Evolutionary conservation across 2,888 invertebrate genomes (phyloP), one percentile per base, ranked within the genome.

Genomic region (Hirtodrosophila trivittata): DNA sequence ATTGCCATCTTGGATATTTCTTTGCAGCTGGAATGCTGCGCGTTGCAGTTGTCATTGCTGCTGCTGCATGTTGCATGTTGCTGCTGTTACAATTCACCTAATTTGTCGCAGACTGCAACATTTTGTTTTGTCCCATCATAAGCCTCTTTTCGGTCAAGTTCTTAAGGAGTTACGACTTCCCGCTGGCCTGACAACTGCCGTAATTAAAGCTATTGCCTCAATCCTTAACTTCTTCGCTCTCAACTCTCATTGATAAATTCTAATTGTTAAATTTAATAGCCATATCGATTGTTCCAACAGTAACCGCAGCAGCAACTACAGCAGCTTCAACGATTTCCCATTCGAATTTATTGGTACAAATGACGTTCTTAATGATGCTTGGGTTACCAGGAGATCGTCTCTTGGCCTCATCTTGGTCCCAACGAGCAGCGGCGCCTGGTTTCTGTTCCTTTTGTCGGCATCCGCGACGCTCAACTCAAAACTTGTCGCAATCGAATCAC

Each of bases 281-380:
- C 88, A 74, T 87, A 88, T 87, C 88, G 81, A 87, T 86, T 86
- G 87, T 83, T 75, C 64, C 55, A 55, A 13, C 43, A 16, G 37
- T 35, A 58, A 32, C 10, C 21, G 42, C 37, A 51, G 57, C 67
- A 59, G 38, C 45, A 46, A 41, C 21, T 54, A 33, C 41, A 33
- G 65, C 73, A 68, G 43, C 49, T 43, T n/a, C 59, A 68, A 58
- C 42, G 64, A 63, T 56, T 58, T 55, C 45, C 73, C 71, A 86
- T 87, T 81, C 82, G 71, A 87, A 88, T 89, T 88, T 89, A 88
- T 88, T 88, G 85, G 87, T 87, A 89, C 89, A 89, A 89, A 89
- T 88, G 87, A 83, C 83, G 86, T 75, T 86, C 87, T 88, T 88
- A 88, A 88, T 88, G 89, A 88, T 81, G 71, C 69, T 65, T 67